Evolutionary conservation across 2,888 invertebrate genomes (phyloP).

Genomic region (Acronicta aceris): DNA sequence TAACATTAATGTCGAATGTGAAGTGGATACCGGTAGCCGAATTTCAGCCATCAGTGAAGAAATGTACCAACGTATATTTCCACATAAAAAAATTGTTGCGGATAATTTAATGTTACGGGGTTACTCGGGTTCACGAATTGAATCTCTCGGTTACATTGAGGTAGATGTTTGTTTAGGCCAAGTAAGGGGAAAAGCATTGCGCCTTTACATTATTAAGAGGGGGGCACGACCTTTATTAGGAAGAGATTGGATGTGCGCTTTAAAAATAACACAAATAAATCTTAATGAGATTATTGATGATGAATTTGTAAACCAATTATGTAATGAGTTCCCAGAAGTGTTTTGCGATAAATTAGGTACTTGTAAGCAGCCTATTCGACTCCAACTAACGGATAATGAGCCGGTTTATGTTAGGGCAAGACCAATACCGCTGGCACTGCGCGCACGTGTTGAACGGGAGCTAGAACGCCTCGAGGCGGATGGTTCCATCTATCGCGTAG

Average conservation of each 20-base stretch:
- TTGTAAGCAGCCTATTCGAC: conserved; percentile 28
- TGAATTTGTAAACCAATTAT: conserved; percentile 10
- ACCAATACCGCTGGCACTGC: conserved; percentile 6
- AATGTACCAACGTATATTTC: background rate
- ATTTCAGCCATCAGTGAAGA: conserved; percentile 15
- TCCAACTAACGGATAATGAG: conserved; percentile 24
- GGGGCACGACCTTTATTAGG: conserved; percentile 37
- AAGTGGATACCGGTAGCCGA: conserved; percentile 9
- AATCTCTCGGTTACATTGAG: conserved; percentile 17
- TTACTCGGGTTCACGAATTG: conserved; percentile 27
- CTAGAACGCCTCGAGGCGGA: conserved; percentile 5
- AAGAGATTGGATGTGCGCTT: conserved; percentile 38
- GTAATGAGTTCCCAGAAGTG: conserved; percentile 27
- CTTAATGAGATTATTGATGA: conserved; percentile 17
- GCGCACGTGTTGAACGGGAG: conserved; percentile 3
- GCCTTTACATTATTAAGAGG: conserved; percentile 30
- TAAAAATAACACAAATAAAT: conserved; percentile 37
- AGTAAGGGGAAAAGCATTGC: background rate
- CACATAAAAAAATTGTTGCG: conserved; percentile 28
- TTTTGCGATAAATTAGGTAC: conserved; percentile 35
- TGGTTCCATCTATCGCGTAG: conserved; percentile 1
- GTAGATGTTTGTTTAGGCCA: background rate
- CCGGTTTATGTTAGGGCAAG: background rate
- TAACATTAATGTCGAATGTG: background rate
- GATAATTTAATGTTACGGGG: conserved; percentile 24